Base-by-base conservation (phyloP, 2,797 vertebrate species). In the Anableps anableps region DNA sequence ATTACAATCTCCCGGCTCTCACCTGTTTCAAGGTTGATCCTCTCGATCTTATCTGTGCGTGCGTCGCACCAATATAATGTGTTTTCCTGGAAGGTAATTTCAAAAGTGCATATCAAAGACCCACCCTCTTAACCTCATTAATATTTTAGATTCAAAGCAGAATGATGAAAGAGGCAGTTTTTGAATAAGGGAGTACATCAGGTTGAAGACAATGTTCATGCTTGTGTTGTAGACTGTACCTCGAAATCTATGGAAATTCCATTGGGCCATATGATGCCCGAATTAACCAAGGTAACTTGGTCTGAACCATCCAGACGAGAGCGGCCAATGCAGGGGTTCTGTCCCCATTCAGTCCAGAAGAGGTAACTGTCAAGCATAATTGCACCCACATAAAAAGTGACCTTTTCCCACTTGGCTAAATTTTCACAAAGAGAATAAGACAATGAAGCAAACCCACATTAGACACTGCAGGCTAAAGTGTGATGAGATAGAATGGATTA, bases 41-140 rank as follows among this genome's bases (percentile, higher is more conserved):
- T 97, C 93, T 99, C 98, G 96, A 99, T 99, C 97, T 98, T 99
- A 97, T 99, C 98, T 31, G 97, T 98, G 88, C 98, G 98, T 83
- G 98, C 97, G 91, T 99, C 98, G 88, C 98, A 99, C 98, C 98
- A 99, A 94, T 99, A 99, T 95, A 99, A 97, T 97, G 97, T 97
- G 94, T 98, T 99, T 97, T 99, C 98, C 98, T 99, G 95, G 90
- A 96, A 94, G 95, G 96, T 90, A 93, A 97, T 97, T 95, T 95
- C 79, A 96, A 96, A 71, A 97, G 95, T 94, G 95, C 95, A 95
- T 86, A 90, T 96, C 91, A 96, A 90, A 81, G 92, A 85, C 75
- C 70, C 78, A 47, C 76, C 81, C 75, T 76, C 78, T 83, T 80
- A 75, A 62, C 77, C 53, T 78, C 34, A 76, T 74, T 90, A 88